Percentiles rank a stretch among this genome's conserved stretches.
phyloP scores from a whole-genome alignment of 2,797 vertebrate species.

The Anguilla pacifica region DNA sequence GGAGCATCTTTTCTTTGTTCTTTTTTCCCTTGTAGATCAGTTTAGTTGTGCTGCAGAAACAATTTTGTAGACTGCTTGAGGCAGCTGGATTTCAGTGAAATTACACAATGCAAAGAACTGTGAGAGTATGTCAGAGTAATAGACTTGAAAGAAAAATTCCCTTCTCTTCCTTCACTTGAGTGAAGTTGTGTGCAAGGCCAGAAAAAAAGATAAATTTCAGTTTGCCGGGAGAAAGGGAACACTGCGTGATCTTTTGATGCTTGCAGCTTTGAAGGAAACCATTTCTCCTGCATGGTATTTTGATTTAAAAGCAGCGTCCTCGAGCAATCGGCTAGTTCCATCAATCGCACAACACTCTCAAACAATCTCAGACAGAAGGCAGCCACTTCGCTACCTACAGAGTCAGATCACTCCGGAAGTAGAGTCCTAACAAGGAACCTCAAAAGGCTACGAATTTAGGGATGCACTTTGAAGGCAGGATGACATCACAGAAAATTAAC shows the following conservation, averaged over 20 bases:
- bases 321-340: slow-evolving; percentile 51
- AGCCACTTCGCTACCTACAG: no score
- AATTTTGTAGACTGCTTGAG: not conserved
- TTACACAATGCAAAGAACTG: slow-evolving; percentile 7
- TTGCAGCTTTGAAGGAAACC: slow-evolving; percentile 30
- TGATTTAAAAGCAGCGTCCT: slow-evolving; percentile 45
- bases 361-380: no score
- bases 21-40: not conserved
- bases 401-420: no score
- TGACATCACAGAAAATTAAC: no score
- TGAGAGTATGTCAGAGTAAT: not conserved
- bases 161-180: not conserved
- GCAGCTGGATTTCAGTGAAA: not conserved
- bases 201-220: slow-evolving; percentile 23
- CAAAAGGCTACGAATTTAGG: no score
- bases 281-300: slow-evolving; percentile 32
- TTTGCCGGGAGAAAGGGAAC: slow-evolving; percentile 2
- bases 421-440: no score
- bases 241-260: slow-evolving; percentile 37
- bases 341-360: slow-evolving; percentile 48
- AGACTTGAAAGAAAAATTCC: not conserved
- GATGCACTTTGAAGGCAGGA: no score
- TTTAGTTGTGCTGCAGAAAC: not conserved
- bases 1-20: not conserved
- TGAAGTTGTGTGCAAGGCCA: not conserved